Evolutionary conservation across 2,888 invertebrate species (phyloP).

Genomic region (Synergus itoensis): DNA sequence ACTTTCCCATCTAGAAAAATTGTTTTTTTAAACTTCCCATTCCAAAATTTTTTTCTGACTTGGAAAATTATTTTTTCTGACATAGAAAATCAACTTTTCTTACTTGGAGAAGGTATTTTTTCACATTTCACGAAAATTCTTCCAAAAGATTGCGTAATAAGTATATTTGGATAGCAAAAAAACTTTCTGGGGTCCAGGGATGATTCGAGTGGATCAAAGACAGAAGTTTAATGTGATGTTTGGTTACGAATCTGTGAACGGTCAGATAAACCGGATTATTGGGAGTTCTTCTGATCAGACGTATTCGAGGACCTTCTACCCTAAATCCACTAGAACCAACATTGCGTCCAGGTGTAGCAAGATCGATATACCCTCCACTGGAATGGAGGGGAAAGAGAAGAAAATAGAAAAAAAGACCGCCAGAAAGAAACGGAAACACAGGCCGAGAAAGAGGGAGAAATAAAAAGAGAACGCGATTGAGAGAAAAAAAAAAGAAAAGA

Average conservation of each 20-base stretch:
- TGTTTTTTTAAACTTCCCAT: too few relatives aligned
- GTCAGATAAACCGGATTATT: conserved; percentile 53
- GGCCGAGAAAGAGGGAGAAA: conserved; percentile 6
- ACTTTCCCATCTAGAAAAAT: too few relatives aligned
- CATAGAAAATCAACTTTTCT: too few relatives aligned
- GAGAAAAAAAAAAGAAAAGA: conserved; percentile 6
- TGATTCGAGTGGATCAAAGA: neutral
- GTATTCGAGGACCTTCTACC: conserved; percentile 58
- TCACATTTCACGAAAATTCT: too few relatives aligned
- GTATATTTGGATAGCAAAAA: too few relatives aligned
- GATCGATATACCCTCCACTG: conserved; percentile 59
- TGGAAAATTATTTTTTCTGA: too few relatives aligned
- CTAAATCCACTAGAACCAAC: conserved; percentile 58
- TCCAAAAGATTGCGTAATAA: too few relatives aligned
- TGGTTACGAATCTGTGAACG: neutral
- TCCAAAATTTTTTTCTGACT: too few relatives aligned
- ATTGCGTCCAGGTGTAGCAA: conserved; percentile 60
- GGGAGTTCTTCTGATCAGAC: conserved; percentile 57
- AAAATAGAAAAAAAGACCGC: conserved; percentile 26
- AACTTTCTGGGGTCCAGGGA: too few relatives aligned
- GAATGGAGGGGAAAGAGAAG: conserved; percentile 17
- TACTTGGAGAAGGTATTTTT: too few relatives aligned
- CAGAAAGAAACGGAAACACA: conserved; percentile 28
- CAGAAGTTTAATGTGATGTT: conserved; percentile 29
- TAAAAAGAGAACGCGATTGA: conserved; percentile 36